A percentile compares a stretch with the other conserved stretches of the same genome.
These are phyloP conservation scores for Pteronura brasiliensis DNA, from an alignment of 2,113 vertebrate genomes.

Conservation along the genomic window DNA sequence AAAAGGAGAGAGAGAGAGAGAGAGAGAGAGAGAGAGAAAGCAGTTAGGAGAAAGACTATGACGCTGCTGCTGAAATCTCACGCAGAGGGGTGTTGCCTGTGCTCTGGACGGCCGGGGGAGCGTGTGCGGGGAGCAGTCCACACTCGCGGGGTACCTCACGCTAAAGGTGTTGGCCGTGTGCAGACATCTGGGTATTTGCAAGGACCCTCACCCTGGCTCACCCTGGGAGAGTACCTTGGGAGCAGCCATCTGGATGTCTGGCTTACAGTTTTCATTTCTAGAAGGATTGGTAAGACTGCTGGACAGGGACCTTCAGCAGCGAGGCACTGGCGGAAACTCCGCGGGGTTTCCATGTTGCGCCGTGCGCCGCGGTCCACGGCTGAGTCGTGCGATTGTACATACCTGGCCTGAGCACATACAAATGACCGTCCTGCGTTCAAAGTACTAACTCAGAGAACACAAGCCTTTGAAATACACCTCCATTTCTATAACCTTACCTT, in stretches of 20 bases:
- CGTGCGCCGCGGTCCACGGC: accelerated
- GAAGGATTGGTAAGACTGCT: background rate
- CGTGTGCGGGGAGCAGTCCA: background rate
- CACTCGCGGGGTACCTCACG: too few relatives aligned
- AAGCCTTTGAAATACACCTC: background rate
- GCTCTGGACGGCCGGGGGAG: accelerated
- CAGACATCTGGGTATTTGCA: background rate
- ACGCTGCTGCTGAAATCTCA: background rate
- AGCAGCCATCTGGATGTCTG: background rate
- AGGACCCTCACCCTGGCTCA: background rate
- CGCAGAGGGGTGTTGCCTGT: background rate
- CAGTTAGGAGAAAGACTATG: background rate
- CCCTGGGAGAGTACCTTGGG: background rate
- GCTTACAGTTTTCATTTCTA: background rate
- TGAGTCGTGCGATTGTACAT: accelerated
- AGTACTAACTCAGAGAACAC: background rate
- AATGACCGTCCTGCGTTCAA: background rate
- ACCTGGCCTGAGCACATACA: background rate
- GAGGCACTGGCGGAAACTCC: background rate
- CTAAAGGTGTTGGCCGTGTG: accelerated
- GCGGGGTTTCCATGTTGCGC: accelerated
- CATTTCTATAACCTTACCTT: background rate
- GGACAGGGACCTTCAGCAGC: background rate
- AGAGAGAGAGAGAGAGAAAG: background rate
- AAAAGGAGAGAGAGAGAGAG: background rate